Percentiles rank a stretch among this genome's conserved stretches.
Conservation (phyloP, 2,888 invertebrate genomes). For the Leucozona laternaria region DNA sequence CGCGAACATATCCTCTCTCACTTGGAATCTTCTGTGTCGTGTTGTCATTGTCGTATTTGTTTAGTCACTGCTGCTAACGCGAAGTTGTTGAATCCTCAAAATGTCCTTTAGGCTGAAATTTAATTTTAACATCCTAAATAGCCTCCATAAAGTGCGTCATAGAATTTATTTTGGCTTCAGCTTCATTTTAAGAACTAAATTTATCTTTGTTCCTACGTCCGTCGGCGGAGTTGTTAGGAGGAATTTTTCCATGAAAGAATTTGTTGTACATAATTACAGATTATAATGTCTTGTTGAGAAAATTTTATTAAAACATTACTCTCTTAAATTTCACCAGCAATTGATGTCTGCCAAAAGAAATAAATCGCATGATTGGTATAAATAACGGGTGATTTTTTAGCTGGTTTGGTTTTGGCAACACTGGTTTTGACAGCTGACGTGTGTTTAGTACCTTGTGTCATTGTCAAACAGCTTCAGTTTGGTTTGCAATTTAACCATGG, state of each 20-base stretch:
- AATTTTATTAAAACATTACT: too few relatives aligned
- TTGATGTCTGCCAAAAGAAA: too few relatives aligned
- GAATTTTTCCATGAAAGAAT: not conserved
- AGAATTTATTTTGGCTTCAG: not conserved
- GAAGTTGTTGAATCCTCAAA: not conserved
- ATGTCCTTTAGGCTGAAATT: slow-evolving; percentile 5
- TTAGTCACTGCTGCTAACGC: not conserved
- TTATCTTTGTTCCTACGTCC: not conserved
- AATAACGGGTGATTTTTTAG: too few relatives aligned
- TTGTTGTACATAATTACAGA: not conserved
- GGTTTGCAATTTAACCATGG: too few relatives aligned
- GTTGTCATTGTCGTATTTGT: not conserved
- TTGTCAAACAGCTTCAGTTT: too few relatives aligned
- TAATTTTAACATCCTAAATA: not conserved
- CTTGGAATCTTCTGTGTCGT: not conserved
- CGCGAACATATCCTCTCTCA: not conserved
- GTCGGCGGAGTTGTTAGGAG: too few relatives aligned
- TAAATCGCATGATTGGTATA: too few relatives aligned
- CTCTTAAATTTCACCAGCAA: too few relatives aligned
- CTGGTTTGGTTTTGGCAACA: too few relatives aligned
- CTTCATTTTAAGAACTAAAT: slow-evolving; percentile 2
- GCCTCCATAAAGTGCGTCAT: slow-evolving; percentile 1
- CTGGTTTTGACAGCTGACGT: too few relatives aligned
- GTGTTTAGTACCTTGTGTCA: too few relatives aligned
- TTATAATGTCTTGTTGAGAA: too few relatives aligned